Conservation (phyloP, 2,797 vertebrate species). For the Acestrorhynchus altus region DNA sequence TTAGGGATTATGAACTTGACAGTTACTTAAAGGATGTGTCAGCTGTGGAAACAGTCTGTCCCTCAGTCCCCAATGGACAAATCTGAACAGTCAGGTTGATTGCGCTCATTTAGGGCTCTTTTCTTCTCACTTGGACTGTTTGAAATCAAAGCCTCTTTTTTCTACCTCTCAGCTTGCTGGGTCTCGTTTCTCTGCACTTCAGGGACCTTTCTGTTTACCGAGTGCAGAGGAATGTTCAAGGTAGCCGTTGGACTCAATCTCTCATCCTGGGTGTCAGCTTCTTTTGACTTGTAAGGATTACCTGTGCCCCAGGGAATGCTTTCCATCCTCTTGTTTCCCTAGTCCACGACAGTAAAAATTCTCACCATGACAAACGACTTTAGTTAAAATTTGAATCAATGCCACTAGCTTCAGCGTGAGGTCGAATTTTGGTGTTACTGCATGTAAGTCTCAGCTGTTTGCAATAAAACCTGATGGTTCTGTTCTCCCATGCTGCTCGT, state of each 20-base stretch:
- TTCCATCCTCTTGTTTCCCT: neutral
- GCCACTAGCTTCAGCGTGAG: constrained; percentile 1
- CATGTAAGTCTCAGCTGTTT: constrained; percentile 37
- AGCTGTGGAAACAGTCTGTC: constrained; percentile 36
- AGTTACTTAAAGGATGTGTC: constrained; percentile 24
- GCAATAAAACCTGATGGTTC: constrained; percentile 43
- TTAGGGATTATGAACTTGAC: constrained; percentile 48
- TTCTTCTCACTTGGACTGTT: constrained; percentile 17
- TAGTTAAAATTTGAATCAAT: neutral
- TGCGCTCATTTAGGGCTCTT: constrained; percentile 1
- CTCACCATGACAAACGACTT: constrained; percentile 4
- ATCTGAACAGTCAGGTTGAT: constrained; percentile 17
- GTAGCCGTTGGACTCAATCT: constrained; percentile 37
- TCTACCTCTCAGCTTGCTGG: constrained; percentile 24
- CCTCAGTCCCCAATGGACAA: constrained; percentile 18
- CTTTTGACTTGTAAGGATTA: constrained; percentile 49
- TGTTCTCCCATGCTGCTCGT: constrained; percentile 42
- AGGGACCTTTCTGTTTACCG: constrained; percentile 49
- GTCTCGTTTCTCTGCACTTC: constrained; percentile 43
- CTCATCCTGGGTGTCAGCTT: constrained; percentile 37
- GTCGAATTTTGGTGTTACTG: constrained; percentile 7
- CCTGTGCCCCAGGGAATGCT: constrained; percentile 13
- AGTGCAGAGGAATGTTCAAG: constrained; percentile 46
- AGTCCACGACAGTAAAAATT: neutral
- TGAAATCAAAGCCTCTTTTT: constrained; percentile 22